Evolutionary conservation across 2,888 invertebrate species (phyloP), one percentile per base, ranked within the genome.

Genomic region (Drosophila fulvimacula): DNA sequence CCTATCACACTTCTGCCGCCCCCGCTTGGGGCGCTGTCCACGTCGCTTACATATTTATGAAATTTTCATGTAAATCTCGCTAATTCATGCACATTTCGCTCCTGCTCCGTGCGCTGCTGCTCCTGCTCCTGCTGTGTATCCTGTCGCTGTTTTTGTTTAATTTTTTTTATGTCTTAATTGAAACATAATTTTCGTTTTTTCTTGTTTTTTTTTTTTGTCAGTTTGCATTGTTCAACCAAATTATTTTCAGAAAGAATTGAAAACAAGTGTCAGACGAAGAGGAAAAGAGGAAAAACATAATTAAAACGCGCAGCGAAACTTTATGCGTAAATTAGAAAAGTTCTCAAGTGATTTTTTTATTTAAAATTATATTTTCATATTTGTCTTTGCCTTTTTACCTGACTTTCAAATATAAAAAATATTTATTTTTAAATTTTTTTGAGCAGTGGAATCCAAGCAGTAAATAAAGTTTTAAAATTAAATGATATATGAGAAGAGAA

Each of bases 31-130:
- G 19, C 39, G n/a, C 30, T 34, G 63, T 59, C 63, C 80, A 70
- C 27, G 53, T 65, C 49, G 81, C 89, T 84, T 84, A 84, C 85
- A 84, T 87, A 84, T 84, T 84, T 84, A 89, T 84, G 89, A 89
- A 84, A 79, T 87, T 87, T 79, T 79, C 89, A 84, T 84, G 83
- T 84, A 87, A 84, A 84, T 84, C 74, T 56, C 66, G 72, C 81
- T 86, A 88, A 82, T 88, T 82, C 82, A 88, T 82, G 81, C 89
- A 86, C 81, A 88, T 75, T 88, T 67, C 46, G 15, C 56, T 48
- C 49, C 46, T 44, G 32, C 49, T 65, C 21, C 49, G 53, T 39
- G 39, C 65, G 36, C 21, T 41, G 0, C 13, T n/a, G 24, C 9
- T 44, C 3, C 42, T 21, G 24, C 9, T 46, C 32, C 24, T 57